phyloP scores from a whole-genome alignment of 2,113 vertebrate species.

The Bothrops jararaca region DNA sequence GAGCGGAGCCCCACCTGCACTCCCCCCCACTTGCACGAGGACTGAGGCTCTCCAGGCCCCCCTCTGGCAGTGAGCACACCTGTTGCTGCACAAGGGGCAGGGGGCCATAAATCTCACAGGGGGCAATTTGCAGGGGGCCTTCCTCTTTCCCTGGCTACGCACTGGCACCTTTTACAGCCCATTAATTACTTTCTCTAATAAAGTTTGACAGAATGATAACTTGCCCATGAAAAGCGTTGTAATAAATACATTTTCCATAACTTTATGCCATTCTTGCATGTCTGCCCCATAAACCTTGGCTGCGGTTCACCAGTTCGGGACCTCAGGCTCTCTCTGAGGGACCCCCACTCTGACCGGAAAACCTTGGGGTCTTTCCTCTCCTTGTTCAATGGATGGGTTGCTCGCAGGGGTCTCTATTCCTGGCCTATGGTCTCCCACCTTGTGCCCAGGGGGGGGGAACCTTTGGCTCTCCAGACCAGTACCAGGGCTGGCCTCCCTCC shows the following conservation, averaged over 20 bases:
- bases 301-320: slow-evolving; percentile 66
- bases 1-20: background rate
- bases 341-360: background rate
- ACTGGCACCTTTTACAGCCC: slow-evolving; percentile 84
- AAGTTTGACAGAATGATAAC: slow-evolving; percentile 88
- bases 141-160: slow-evolving; percentile 77
- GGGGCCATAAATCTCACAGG: slow-evolving; percentile 75
- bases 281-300: slow-evolving; percentile 74
- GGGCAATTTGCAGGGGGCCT: slow-evolving; percentile 76
- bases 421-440: background rate
- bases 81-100: slow-evolving; percentile 74
- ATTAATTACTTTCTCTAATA: slow-evolving; percentile 86
- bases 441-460: background rate
- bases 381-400: background rate
- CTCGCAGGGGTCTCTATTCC: background rate
- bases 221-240: slow-evolving; percentile 82
- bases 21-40: background rate
- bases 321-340: slow-evolving; percentile 41
- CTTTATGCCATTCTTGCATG: slow-evolving; percentile 73
- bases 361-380: background rate
- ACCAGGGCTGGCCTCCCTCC: background rate
- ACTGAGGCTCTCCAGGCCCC: background rate
- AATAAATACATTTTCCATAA: slow-evolving; percentile 83
- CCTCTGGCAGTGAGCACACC: slow-evolving; percentile 35
- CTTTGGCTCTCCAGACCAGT: background rate